A percentile compares a stretch with the other conserved stretches of the same genome.
phyloP scores from a whole-genome alignment of 2,888 invertebrate species.

The Meteorus cinctellus region DNA sequence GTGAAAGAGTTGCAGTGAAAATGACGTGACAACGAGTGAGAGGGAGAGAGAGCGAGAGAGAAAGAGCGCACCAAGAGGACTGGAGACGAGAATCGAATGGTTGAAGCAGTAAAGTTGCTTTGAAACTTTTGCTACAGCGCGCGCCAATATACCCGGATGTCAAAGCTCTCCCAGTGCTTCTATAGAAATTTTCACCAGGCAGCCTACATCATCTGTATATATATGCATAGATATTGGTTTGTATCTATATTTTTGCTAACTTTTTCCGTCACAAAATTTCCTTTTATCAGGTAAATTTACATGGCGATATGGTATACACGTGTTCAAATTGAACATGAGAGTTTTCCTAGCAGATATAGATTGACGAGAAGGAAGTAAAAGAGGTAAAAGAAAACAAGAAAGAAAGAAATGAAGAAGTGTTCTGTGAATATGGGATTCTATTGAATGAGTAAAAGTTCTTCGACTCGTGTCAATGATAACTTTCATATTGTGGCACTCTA shows the following conservation, averaged over 20 bases:
- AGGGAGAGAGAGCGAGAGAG: slow-evolving; percentile 11
- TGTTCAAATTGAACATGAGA: not conserved
- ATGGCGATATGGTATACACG: slow-evolving; percentile 17
- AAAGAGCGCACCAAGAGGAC: slow-evolving; percentile 2
- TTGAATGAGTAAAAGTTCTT: not conserved
- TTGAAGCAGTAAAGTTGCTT: slow-evolving; percentile 50
- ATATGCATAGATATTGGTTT: slow-evolving; percentile 25
- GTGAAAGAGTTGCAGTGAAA: slow-evolving; percentile 22
- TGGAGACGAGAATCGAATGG: slow-evolving; percentile 16
- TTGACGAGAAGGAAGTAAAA: not conserved
- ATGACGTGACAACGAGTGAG: slow-evolving; percentile 17
- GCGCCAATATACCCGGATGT: slow-evolving; percentile 27
- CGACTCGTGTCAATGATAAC: slow-evolving; percentile 13
- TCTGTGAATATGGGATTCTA: not conserved
- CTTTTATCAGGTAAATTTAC: slow-evolving; percentile 30
- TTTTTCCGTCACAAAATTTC: not conserved
- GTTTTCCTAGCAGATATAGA: not conserved
- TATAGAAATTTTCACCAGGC: slow-evolving; percentile 16
- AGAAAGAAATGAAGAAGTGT: not conserved
- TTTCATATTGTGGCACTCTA: slow-evolving; percentile 36
- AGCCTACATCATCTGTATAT: slow-evolving; percentile 20
- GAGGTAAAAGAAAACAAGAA: not conserved
- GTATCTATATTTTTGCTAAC: slow-evolving; percentile 3
- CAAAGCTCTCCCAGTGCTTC: slow-evolving; percentile 10
- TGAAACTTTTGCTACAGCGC: slow-evolving; percentile 48